phyloP scores from a whole-genome alignment of 2,888 invertebrate species.

The Athripsodes cinereus region DNA sequence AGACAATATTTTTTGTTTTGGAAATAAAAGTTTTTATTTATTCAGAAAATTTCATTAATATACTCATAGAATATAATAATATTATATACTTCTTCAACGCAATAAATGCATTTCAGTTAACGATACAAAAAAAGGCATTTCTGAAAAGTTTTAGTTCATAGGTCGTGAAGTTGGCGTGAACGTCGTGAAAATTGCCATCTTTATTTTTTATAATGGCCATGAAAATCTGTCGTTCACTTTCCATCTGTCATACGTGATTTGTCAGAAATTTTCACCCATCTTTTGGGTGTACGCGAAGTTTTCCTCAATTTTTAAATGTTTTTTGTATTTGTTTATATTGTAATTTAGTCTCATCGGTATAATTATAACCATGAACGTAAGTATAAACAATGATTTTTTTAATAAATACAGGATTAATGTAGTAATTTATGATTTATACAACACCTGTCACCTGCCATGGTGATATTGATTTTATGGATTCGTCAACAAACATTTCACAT shows the following conservation, averaged over 20 bases:
- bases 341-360: background rate
- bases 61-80: too few species aligned
- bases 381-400: too few species aligned
- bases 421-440: background rate
- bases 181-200: too few species aligned
- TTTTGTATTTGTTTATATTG: background rate
- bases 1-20: too few species aligned
- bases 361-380: background rate
- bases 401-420: background rate
- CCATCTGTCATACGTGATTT: background rate
- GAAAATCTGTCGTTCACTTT: background rate
- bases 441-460: background rate
- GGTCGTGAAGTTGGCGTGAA: too few species aligned
- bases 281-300: background rate
- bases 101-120: too few species aligned
- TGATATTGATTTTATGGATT: background rate
- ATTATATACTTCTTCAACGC: too few species aligned
- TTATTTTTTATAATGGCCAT: background rate
- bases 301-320: background rate
- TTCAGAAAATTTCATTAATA: too few species aligned
- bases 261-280: background rate
- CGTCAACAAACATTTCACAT: background rate
- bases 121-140: too few species aligned
- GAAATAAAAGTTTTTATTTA: too few species aligned
- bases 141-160: too few species aligned